Conservation (phyloP, 2,113 vertebrate species). For the Petaurus breviceps region DNA sequence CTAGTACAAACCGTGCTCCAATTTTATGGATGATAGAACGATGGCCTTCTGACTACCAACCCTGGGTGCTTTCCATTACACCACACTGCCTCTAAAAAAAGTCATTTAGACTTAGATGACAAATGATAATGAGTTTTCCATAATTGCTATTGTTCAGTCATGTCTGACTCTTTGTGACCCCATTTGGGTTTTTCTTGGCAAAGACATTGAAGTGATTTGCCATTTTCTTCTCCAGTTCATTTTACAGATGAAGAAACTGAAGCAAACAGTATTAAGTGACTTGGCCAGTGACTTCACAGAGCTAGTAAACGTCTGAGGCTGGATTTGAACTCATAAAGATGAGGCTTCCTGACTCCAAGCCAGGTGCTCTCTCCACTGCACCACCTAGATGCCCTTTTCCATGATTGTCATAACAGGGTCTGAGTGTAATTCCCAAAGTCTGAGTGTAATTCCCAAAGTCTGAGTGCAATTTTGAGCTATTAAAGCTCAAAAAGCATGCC, state of each 20-base stretch:
- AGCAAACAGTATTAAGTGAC: neutral
- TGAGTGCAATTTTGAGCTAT: neutral
- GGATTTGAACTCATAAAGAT: neutral
- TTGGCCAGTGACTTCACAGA: neutral
- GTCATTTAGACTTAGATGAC: neutral
- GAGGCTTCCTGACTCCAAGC: neutral
- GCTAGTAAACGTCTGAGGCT: neutral
- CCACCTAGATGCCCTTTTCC: neutral
- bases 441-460: neutral
- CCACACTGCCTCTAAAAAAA: neutral
- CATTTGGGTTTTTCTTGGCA: neutral
- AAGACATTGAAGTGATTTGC: neutral
- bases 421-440: too few species aligned
- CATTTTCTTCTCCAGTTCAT: neutral
- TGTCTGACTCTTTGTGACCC: neutral
- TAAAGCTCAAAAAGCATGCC: neutral
- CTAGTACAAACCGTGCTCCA: neutral
- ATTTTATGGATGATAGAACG: neutral
- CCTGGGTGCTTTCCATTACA: neutral
- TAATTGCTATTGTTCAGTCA: neutral
- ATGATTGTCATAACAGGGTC: neutral
- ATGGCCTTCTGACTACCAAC: neutral
- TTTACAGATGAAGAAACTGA: neutral
- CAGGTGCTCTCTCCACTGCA: neutral
- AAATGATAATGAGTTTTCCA: neutral